phyloP scores from a whole-genome alignment of 1,140 invertebrate genomes.

The Bombus confusus region DNA sequence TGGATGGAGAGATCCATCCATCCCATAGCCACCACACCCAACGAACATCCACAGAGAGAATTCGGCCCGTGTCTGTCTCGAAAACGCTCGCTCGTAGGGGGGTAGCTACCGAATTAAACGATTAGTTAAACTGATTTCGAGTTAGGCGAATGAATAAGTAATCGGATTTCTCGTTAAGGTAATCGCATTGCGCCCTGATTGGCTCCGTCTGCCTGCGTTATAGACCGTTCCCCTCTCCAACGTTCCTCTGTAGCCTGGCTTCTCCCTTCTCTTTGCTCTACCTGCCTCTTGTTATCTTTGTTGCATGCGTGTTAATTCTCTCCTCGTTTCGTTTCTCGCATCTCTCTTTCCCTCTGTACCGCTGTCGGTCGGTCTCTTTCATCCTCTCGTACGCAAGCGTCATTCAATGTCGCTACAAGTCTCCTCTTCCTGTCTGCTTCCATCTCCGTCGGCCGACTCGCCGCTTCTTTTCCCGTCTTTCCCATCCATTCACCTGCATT shows the following conservation, averaged over 20 bases:
- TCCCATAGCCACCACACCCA: slow-evolving; percentile 35
- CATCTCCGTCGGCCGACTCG: background rate
- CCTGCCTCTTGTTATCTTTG: slow-evolving; percentile 6
- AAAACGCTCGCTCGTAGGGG: slow-evolving; percentile 36
- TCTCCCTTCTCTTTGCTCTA: slow-evolving; percentile 24
- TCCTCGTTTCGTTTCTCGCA: background rate
- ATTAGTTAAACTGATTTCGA: slow-evolving; percentile 83
- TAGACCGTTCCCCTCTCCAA: slow-evolving; percentile 66
- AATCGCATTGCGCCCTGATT: slow-evolving; percentile 82
- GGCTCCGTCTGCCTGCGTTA: slow-evolving; percentile 78
- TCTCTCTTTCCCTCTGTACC: background rate
- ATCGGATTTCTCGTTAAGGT: slow-evolving; percentile 83
- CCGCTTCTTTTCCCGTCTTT: background rate
- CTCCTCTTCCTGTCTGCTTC: slow-evolving; percentile 15
- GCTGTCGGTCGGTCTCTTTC: background rate
- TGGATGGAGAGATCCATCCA: slow-evolving; percentile 38
- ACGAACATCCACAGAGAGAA: background rate
- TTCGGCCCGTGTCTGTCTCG: slow-evolving; percentile 53
- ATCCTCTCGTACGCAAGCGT: background rate
- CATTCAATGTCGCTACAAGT: slow-evolving; percentile 16
- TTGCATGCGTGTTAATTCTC: slow-evolving; percentile 32
- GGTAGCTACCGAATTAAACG: slow-evolving; percentile 81
- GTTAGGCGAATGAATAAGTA: slow-evolving; percentile 83
- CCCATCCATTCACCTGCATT: background rate
- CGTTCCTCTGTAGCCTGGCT: slow-evolving; percentile 45